Base-by-base conservation (phyloP, 2,888 invertebrate genomes). In the Tortricodes alternella region DNA sequence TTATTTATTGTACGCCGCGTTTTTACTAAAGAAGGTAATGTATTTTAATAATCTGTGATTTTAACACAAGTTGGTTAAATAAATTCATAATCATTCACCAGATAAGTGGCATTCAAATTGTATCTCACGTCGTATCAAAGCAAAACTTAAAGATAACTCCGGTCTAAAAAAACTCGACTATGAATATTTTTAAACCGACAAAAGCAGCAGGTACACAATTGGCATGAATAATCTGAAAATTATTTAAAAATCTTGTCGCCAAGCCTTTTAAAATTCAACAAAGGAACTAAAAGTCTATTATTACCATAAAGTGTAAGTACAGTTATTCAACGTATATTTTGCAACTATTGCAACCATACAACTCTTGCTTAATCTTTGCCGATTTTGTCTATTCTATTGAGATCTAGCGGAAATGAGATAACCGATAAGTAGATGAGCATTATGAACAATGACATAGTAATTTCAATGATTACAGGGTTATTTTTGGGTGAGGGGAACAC, bases 271-370 rank as follows among this genome's bases (percentile, higher is more conserved):
- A 15, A 19, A 41, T 41, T 41, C 41, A 18, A 50, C 32, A 8
- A 13, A 15, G 39, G 19, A 41, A 21, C 23, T 5, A 23, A 41
- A 41, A 41, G 24, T 37, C 15, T 21, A 41, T 23, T 41, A 41
- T 24, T 41, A 23, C 1, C 41, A 9, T 15, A 2, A 29, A 39
- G 44, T 38, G 46, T 46, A 46, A 43, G 29, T 38, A 21, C 13
- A 21, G 53, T 48, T 53, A 53, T 53, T 39, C 46, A 48, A 53
- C 32, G 18, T 38, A 46, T 37, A 35, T 53, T 53, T 53, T 39
- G 53, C 39, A 48, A 53, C 46, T 39, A 48, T 34, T 21, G 53
- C 41, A 48, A n/a, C 53, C 41, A 39, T 29, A 15, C 5, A 16
- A 27, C 24, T 32, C 46, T 53, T 48, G 39, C 39, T 18, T 41